phyloP scores from a whole-genome alignment of 2,888 invertebrate genomes.

The Cryptocheilus praepositus region DNA sequence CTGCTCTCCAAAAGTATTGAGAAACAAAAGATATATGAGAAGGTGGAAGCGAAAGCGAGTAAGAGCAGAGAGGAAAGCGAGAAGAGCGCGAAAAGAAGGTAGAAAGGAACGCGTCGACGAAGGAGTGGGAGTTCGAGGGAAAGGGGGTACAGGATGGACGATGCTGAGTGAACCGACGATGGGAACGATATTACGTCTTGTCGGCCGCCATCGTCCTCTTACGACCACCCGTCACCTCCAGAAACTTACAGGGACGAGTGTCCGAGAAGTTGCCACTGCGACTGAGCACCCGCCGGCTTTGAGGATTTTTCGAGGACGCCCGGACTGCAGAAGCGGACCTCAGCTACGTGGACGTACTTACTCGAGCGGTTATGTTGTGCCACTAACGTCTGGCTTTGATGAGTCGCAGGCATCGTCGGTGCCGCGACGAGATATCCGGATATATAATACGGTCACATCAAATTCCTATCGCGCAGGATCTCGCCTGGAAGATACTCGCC shows the following conservation, averaged over 20 bases:
- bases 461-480: background rate
- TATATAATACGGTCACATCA: background rate
- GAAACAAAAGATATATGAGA: conserved; percentile 55
- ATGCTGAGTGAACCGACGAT: conserved; percentile 49
- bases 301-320: conserved; percentile 39
- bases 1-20: conserved; percentile 53
- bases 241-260: conserved; percentile 40
- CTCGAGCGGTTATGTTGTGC: background rate
- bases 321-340: conserved; percentile 2
- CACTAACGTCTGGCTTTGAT: conserved; percentile 11
- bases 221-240: conserved; percentile 46
- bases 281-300: conserved; percentile 27
- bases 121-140: conserved; percentile 5
- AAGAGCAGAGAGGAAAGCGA: background rate
- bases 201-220: conserved; percentile 49
- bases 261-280: conserved; percentile 33
- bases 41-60: conserved; percentile 6
- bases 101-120: background rate
- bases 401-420: conserved; percentile 4
- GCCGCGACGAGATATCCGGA: background rate
- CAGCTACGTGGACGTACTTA: conserved; percentile 4
- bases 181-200: conserved; percentile 55
- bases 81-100: background rate
- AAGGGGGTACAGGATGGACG: conserved; percentile 32
- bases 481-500: background rate